Conservation (phyloP, 2,888 invertebrate species). For the Scrobipalpa atriplicella region DNA sequence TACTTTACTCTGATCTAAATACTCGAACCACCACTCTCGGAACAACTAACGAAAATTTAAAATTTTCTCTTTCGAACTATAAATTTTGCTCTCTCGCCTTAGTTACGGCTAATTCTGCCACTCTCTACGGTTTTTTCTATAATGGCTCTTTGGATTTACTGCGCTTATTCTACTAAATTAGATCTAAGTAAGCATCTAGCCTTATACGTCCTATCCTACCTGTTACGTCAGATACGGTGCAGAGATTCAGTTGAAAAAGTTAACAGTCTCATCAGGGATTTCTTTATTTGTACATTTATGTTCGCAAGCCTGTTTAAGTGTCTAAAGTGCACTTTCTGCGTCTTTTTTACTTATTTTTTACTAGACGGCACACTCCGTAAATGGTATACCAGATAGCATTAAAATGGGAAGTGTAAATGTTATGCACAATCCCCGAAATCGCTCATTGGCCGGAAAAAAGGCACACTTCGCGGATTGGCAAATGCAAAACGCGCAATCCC, state of each 20-base stretch:
- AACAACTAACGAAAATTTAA: no score
- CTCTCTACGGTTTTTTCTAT: constrained; percentile 49
- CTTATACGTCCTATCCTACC: constrained; percentile 12
- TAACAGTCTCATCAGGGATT: neutral
- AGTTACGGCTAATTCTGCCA: constrained; percentile 55
- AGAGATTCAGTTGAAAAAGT: neutral
- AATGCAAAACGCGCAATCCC: no score
- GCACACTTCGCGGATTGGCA: no score
- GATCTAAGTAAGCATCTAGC: constrained; percentile 33
- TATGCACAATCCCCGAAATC: no score
- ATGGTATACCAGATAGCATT: no score
- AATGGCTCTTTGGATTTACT: constrained; percentile 57
- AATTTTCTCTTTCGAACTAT: constrained; percentile 43
- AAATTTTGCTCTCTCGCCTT: constrained; percentile 50
- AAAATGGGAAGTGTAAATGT: no score
- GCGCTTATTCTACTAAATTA: constrained; percentile 44
- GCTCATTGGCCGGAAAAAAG: no score
- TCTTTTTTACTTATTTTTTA: no score
- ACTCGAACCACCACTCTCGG: constrained; percentile 25
- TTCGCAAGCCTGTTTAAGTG: neutral
- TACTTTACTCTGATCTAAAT: neutral
- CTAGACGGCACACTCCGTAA: no score
- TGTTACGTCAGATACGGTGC: neutral
- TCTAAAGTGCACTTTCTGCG: no score
- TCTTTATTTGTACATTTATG: neutral